Evolutionary conservation across 2,113 vertebrate genomes (phyloP).

Genomic region (Thymallus thymallus): DNA sequence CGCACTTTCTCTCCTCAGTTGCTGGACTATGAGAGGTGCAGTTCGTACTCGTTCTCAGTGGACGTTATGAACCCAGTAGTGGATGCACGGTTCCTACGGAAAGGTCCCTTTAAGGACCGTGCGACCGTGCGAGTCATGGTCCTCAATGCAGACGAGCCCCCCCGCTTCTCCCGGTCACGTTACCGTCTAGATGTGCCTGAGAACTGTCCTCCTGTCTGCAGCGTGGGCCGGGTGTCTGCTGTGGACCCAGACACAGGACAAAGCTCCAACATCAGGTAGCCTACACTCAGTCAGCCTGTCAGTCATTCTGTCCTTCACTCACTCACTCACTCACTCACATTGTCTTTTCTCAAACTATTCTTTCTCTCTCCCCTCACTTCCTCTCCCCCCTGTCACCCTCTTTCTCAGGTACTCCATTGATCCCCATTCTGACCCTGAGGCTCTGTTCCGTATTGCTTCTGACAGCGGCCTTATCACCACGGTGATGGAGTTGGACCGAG

Average conservation of each 20-base stretch:
- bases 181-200: slow-evolving; percentile 82
- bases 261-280: slow-evolving; percentile 79
- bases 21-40: slow-evolving; percentile 83
- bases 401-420: slow-evolving; percentile 84
- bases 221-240: slow-evolving; percentile 77
- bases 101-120: slow-evolving; percentile 85
- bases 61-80: slow-evolving; percentile 83
- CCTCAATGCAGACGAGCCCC: slow-evolving; percentile 85
- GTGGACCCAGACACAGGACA: slow-evolving; percentile 83
- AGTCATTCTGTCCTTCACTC: background rate
- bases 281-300: background rate
- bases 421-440: slow-evolving; percentile 82
- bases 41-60: slow-evolving; percentile 81
- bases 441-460: slow-evolving; percentile 83
- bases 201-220: slow-evolving; percentile 77
- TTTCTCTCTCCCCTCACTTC: background rate
- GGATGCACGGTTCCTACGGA: slow-evolving; percentile 80
- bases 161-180: slow-evolving; percentile 76
- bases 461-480: slow-evolving; percentile 83
- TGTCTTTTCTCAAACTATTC: background rate
- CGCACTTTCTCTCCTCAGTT: slow-evolving; percentile 60
- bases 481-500: slow-evolving; percentile 81
- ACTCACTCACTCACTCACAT: slow-evolving; percentile 1
- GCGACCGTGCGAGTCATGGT: slow-evolving; percentile 81
- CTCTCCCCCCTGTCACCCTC: background rate